phyloP scores from a whole-genome alignment of 53 echinoderm and acorn worm species.

The Hippasteria phrygiana region DNA sequence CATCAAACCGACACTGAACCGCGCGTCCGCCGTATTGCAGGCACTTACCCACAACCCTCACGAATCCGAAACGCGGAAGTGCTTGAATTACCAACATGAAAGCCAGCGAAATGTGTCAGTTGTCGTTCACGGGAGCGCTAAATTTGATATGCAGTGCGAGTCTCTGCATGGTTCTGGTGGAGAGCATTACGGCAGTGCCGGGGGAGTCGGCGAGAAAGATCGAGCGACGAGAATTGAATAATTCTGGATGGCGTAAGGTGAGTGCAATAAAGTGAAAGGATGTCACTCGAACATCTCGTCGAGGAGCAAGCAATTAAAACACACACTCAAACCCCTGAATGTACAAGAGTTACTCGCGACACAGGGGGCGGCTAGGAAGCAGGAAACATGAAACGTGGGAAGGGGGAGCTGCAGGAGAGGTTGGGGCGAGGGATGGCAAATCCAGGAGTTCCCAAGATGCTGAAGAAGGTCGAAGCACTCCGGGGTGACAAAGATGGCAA shows the following conservation, averaged over 20 bases:
- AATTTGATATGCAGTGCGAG: conserved; percentile 14
- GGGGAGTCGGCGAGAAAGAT: not conserved
- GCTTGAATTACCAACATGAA: not conserved
- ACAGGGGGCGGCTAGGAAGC: not conserved
- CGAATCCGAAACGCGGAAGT: not conserved
- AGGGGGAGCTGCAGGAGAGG: not conserved
- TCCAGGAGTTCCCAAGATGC: not conserved
- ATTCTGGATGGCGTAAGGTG: not conserved
- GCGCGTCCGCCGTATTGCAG: not conserved
- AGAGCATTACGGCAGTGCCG: not conserved
- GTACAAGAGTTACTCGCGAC: not conserved
- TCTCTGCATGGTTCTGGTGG: not conserved
- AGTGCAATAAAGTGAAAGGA: not conserved
- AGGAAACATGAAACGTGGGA: not conserved
- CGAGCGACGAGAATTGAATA: not conserved
- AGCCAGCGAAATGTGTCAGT: not conserved
- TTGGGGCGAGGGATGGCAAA: not conserved
- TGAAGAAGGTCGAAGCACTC: not conserved
- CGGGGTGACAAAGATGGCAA: not conserved
- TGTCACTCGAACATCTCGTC: conserved; percentile 5
- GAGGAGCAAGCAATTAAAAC: not conserved
- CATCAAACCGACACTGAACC: not conserved
- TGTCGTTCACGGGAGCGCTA: not conserved
- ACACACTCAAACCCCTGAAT: not conserved
- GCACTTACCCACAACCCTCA: not conserved